These are phyloP conservation scores for Athalia cordata DNA, from an alignment of 2,888 invertebrate genomes.

Conservation along the genomic window DNA sequence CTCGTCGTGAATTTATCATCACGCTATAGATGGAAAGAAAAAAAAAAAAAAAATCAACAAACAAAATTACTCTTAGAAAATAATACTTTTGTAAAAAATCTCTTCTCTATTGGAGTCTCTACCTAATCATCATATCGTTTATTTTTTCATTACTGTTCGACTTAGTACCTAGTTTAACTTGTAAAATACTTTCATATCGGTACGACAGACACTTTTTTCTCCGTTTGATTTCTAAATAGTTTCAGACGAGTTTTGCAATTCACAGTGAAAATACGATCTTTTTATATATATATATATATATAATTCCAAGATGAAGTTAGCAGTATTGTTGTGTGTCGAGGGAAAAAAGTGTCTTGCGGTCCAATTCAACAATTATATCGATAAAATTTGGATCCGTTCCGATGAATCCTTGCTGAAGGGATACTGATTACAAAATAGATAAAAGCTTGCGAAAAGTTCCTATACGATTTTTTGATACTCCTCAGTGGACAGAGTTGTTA, in stretches of 20 bases:
- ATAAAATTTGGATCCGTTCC: background rate
- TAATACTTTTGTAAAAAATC: slow-evolving; percentile 67
- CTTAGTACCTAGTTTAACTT: slow-evolving; percentile 15
- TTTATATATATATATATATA: too few relatives aligned
- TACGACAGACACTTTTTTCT: too few relatives aligned
- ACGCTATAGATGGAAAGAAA: background rate
- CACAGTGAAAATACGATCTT: background rate
- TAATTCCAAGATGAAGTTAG: too few relatives aligned
- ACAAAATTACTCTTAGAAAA: background rate
- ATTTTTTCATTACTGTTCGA: background rate
- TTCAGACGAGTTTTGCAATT: background rate
- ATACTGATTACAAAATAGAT: background rate
- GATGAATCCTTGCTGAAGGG: background rate
- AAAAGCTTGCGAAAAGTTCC: slow-evolving; percentile 35
- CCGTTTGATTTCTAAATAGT: too few relatives aligned
- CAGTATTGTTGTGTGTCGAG: too few relatives aligned
- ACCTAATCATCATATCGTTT: slow-evolving; percentile 52
- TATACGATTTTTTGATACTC: slow-evolving; percentile 58
- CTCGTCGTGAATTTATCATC: background rate
- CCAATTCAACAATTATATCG: too few relatives aligned
- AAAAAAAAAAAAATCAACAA: background rate
- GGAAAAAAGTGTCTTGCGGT: too few relatives aligned
- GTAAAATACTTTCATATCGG: slow-evolving; percentile 11
- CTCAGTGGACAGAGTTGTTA: slow-evolving; percentile 60
- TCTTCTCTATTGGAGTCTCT: slow-evolving; percentile 55